phyloP scores from a whole-genome alignment of 2,113 vertebrate species.

The Lepidothrix coronata region DNA sequence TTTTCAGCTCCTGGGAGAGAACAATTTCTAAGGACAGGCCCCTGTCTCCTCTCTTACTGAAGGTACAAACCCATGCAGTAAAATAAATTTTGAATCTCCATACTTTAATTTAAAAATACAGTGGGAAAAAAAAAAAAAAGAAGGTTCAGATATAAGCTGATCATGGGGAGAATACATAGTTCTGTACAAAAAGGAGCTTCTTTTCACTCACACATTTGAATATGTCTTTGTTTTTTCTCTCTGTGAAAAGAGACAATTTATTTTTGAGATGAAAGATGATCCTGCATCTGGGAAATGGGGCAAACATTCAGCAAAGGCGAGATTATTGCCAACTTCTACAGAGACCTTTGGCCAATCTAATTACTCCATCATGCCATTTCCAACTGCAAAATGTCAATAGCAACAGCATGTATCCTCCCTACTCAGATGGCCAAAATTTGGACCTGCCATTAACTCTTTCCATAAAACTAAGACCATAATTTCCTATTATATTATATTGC shows the following conservation, averaged over 20 bases:
- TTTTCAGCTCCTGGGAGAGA: background rate
- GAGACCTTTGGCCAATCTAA: background rate
- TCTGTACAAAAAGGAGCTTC: background rate
- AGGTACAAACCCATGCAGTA: background rate
- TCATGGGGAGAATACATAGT: background rate
- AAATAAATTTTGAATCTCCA: background rate
- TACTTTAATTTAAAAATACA: background rate
- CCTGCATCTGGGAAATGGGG: background rate
- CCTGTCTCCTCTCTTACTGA: background rate
- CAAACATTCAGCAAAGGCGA: background rate
- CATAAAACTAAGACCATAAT: background rate
- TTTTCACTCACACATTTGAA: background rate
- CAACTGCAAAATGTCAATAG: background rate
- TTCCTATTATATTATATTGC: background rate
- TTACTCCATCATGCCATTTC: background rate
- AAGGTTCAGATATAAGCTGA: background rate
- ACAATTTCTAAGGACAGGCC: background rate
- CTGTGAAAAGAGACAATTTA: background rate
- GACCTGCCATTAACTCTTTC: background rate
- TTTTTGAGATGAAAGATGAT: background rate
- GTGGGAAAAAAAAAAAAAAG: accelerated
- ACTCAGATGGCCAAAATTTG: background rate
- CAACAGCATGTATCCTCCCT: background rate
- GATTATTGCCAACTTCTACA: background rate
- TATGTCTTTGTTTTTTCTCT: background rate